phyloP scores from a whole-genome alignment of 2,888 invertebrate genomes.

The Oxycera nigricornis region DNA sequence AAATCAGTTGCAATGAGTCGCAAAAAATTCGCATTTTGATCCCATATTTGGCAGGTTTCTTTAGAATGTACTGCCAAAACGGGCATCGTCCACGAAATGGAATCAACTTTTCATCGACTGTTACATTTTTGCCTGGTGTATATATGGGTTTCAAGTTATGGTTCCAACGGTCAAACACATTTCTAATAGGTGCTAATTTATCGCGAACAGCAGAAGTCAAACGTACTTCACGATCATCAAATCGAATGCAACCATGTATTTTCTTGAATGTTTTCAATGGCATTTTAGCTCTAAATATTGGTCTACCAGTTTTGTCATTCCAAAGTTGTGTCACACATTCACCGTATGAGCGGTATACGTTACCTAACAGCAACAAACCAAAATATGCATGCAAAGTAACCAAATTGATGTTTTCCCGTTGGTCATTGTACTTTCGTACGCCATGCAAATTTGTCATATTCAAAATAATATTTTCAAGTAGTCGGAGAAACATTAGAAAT shows the following conservation, averaged over 20 bases:
- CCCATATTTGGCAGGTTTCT: slow-evolving; percentile 43
- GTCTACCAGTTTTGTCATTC: neutral
- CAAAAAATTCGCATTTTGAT: slow-evolving; percentile 35
- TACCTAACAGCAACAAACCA: too few relatives aligned
- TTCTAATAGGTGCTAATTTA: slow-evolving; percentile 11
- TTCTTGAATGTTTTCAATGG: neutral
- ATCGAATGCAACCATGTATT: neutral
- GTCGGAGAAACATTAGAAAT: too few relatives aligned
- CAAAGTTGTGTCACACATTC: neutral
- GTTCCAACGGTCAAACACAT: neutral
- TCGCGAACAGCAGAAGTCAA: slow-evolving; percentile 5
- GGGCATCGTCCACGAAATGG: slow-evolving; percentile 36
- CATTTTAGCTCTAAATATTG: slow-evolving; percentile 18
- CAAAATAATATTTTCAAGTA: too few relatives aligned
- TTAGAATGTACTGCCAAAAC: slow-evolving; percentile 30
- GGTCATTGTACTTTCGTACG: too few relatives aligned
- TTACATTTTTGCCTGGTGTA: slow-evolving; percentile 47
- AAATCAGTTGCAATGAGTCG: slow-evolving; percentile 14
- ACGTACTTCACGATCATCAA: neutral
- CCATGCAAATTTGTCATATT: too few relatives aligned
- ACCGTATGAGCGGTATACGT: neutral
- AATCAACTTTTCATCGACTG: slow-evolving; percentile 2
- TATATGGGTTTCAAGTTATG: neutral
- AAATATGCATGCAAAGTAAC: too few relatives aligned
- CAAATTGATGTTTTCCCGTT: too few relatives aligned